phyloP scores from a whole-genome alignment of 2,888 invertebrate species.

The Drymonia ruficornis region DNA sequence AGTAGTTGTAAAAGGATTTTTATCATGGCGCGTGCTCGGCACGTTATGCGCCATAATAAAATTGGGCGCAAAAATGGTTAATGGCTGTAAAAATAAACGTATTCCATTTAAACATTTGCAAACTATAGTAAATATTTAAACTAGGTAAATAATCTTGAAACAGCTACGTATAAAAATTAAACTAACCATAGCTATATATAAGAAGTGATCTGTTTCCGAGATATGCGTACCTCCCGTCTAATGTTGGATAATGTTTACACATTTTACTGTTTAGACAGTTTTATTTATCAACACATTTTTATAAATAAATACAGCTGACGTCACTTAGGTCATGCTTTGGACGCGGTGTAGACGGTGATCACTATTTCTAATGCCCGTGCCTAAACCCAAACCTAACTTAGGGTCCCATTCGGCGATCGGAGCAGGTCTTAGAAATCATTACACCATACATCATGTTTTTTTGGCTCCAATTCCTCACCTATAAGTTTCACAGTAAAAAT shows the following conservation, averaged over 20 bases:
- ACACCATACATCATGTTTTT: too few relatives aligned
- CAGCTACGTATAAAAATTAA: not conserved
- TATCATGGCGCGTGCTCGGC: slow-evolving; percentile 6
- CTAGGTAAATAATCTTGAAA: not conserved
- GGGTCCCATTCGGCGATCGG: too few relatives aligned
- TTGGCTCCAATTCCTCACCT: too few relatives aligned
- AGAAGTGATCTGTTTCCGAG: not conserved
- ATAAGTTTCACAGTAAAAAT: not conserved
- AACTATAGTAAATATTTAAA: not conserved
- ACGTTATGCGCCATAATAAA: slow-evolving; percentile 16
- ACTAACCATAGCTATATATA: not conserved
- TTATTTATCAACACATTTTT: too few relatives aligned
- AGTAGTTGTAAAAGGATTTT: slow-evolving; percentile 18
- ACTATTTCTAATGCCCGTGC: too few relatives aligned
- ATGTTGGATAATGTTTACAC: too few relatives aligned
- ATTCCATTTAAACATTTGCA: not conserved
- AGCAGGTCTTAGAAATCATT: too few relatives aligned
- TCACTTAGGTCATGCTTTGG: too few relatives aligned
- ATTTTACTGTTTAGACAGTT: too few relatives aligned
- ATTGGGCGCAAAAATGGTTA: slow-evolving; percentile 5
- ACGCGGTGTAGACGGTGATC: too few relatives aligned
- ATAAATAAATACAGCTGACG: too few relatives aligned
- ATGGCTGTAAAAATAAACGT: slow-evolving; percentile 3
- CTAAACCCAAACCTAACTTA: too few relatives aligned
- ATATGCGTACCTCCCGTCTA: not conserved